Percentiles rank a stretch among this genome's conserved stretches.
Evolutionary conservation across 1,140 invertebrate genomes (phyloP).

Genomic region (Drosophila asahinai): DNA sequence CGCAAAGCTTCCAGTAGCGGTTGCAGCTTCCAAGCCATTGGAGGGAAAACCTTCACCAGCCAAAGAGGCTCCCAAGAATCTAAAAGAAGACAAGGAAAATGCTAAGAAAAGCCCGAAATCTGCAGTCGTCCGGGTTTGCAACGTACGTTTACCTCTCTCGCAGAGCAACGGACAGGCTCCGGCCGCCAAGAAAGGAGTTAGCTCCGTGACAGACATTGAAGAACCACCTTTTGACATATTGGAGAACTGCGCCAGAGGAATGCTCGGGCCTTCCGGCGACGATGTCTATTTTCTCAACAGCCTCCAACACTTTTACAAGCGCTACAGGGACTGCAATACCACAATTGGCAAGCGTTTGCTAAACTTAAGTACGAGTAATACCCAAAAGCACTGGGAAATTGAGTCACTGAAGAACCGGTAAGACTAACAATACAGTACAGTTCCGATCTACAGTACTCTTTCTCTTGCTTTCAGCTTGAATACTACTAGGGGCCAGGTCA

Average conservation of each 20-base stretch:
- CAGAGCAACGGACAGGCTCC: neutral
- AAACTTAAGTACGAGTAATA: no score
- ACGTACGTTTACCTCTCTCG: neutral
- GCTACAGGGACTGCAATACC: neutral
- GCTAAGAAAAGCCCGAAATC: no score
- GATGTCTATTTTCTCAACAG: neutral
- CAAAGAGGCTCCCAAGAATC: neutral
- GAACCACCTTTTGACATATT: no score
- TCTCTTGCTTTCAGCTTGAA: neutral
- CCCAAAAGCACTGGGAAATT: neutral
- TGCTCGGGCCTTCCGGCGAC: neutral
- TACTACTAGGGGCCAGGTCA: accelerated
- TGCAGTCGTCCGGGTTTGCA: neutral
- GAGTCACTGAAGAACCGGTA: neutral
- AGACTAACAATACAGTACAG: neutral
- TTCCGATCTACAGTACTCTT: no score
- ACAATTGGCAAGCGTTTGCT: neutral
- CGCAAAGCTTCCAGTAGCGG: neutral
- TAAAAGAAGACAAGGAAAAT: neutral
- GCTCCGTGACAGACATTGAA: neutral
- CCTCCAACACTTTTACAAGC: neutral
- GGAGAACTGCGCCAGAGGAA: neutral
- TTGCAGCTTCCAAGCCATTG: neutral
- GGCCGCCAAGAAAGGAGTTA: neutral
- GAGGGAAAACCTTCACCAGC: neutral